phyloP scores from a whole-genome alignment of 2,113 vertebrate genomes.

The Alethe diademata region DNA sequence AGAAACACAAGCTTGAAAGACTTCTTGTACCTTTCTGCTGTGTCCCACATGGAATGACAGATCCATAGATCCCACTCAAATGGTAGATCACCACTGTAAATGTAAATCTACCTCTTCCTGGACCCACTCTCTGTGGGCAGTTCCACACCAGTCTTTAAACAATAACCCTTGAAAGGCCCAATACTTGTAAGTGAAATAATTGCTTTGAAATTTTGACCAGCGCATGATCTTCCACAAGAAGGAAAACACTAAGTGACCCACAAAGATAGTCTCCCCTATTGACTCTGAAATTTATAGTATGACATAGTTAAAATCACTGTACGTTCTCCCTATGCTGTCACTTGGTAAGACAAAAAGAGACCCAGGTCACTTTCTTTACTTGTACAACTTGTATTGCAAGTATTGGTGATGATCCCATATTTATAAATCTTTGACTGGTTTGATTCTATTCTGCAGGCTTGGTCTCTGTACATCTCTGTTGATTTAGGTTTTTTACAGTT shows the following conservation, averaged over 20 bases:
- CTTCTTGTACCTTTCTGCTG: background rate
- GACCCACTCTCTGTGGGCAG: background rate
- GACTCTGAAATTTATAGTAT: background rate
- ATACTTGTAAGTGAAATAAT: background rate
- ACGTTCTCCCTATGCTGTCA: background rate
- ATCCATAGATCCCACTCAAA: background rate
- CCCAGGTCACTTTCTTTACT: constrained; percentile 4
- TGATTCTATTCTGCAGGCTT: background rate
- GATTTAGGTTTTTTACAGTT: background rate
- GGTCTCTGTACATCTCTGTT: background rate
- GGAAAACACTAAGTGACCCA: background rate
- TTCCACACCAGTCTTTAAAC: background rate
- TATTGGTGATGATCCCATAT: constrained; percentile 13
- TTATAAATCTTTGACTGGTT: constrained; percentile 16
- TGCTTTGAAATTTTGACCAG: background rate
- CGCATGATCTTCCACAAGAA: background rate
- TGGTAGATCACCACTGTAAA: background rate
- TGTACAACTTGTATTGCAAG: background rate
- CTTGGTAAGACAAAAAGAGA: constrained; percentile 51
- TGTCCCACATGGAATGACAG: background rate
- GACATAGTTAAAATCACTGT: background rate
- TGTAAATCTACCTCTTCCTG: background rate
- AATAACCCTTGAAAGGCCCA: background rate
- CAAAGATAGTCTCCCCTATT: background rate
- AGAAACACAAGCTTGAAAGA: background rate